These are phyloP conservation scores for Erpetoichthys calabaricus DNA, from an alignment of 2,797 vertebrate genomes.

Conservation along the genomic window DNA sequence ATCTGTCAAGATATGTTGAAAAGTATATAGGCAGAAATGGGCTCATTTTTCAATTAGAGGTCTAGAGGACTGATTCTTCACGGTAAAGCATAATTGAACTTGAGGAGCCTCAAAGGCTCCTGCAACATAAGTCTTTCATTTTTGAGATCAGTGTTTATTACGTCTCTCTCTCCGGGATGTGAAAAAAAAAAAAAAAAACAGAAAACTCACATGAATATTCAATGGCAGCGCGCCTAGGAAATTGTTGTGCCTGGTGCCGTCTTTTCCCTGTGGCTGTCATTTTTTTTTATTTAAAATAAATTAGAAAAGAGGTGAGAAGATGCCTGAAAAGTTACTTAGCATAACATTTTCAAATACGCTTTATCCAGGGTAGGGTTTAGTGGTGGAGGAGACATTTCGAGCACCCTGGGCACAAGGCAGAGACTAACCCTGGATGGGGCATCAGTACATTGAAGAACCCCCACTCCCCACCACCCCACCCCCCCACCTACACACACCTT, in stretches of 20 bases:
- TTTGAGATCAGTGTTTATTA: not conserved
- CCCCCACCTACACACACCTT: no score
- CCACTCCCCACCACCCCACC: no score
- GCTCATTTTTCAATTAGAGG: conserved; percentile 1
- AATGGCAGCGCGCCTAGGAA: no score
- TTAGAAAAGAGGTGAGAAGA: no score
- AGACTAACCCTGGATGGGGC: no score
- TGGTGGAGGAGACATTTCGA: no score
- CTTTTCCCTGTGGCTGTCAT: not conserved
- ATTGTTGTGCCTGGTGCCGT: no score
- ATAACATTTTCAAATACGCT: no score
- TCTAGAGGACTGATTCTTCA: not conserved
- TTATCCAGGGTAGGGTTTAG: no score
- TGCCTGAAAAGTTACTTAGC: no score
- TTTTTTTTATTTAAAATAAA: not conserved
- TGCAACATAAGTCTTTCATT: not conserved
- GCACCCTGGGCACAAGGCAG: no score
- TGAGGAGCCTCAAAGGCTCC: not conserved
- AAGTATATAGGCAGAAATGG: not conserved
- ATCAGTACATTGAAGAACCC: no score
- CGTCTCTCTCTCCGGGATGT: not conserved
- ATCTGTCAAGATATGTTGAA: not conserved
- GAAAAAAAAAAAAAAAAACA: not conserved
- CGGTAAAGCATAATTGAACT: conserved; percentile 1
- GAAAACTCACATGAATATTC: not conserved